Base-by-base conservation (phyloP, 1,140 invertebrate genomes). In the Tyrophagus putrescentiae region DNA sequence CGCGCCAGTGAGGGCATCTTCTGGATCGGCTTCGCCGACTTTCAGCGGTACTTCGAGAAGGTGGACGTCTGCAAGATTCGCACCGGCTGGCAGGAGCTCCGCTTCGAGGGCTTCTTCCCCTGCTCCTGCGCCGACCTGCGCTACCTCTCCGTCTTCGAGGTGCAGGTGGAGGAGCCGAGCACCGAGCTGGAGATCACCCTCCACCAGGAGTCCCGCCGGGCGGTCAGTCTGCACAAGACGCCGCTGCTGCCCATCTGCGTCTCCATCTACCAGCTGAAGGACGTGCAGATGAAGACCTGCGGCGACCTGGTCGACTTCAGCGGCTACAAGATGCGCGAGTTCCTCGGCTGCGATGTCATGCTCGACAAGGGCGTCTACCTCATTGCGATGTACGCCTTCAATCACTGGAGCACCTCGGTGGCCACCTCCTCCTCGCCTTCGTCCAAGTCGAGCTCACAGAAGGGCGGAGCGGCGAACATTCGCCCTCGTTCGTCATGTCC, bases 11-110 rank as follows among this genome's bases (percentile, higher is more conserved):
- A 57, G 4, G 56, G 56, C 4, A n/a, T 48, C 31, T 57, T 45
- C 21, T 57, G 56, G 56, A 57, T 57, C n/a, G 18, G 18, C 7
- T 57, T 70, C 84, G 86, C 70, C 67, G 92, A 96, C 72, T 83
- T 96, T 32, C 74, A 92, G 28, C 87, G 84, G 80, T 89, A 95
- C 71, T 98, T 98, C 75, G 92, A 98, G 73, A 93, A 90, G 70
- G 92, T 98, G 64, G 93, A 98, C 72, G 91, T 98, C 61, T 97
- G 93, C 71, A 96, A 97, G 76, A 86, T 93, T n/a, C 78, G 88
- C 34, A 69, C 71, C 52, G 84, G 86, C 13, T 96, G 93, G 92
- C 87, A 85, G 68, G 93, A 96, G 75, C 82, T 89, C 18, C 78
- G 93, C 61, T 73, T 96, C 21, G 81, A 82, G 45, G 89, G 90